These are phyloP conservation scores for Acleris emargana DNA, from an alignment of 2,888 invertebrate genomes.

Conservation along the genomic window DNA sequence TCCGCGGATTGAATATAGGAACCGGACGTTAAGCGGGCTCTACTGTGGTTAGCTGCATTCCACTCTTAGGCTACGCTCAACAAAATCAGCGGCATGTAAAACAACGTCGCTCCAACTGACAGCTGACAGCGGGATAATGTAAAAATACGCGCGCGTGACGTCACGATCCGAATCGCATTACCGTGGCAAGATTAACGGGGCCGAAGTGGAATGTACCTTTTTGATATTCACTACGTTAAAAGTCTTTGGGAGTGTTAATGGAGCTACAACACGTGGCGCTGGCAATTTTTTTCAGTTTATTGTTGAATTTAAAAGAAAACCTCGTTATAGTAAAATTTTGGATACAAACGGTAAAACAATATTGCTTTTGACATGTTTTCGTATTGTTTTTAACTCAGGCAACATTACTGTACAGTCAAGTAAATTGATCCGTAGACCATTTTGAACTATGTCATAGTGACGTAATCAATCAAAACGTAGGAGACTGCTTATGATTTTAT, in stretches of 20 bases:
- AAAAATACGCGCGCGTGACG: constrained; percentile 30
- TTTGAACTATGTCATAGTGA: too few relatives aligned
- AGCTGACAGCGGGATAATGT: constrained; percentile 32
- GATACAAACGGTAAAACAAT: background rate
- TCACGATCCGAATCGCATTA: constrained; percentile 32
- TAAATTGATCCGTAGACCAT: too few relatives aligned
- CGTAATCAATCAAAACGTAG: too few relatives aligned
- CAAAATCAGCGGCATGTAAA: constrained; percentile 10
- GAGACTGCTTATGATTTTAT: too few relatives aligned
- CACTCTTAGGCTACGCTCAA: background rate
- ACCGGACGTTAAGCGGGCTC: too few relatives aligned
- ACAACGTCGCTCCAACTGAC: constrained; percentile 26
- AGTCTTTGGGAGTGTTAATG: background rate
- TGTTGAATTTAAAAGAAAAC: too few relatives aligned
- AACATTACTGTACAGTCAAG: too few relatives aligned
- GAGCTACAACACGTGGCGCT: background rate
- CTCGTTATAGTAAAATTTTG: too few relatives aligned
- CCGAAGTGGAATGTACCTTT: constrained; percentile 1
- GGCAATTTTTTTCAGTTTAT: background rate
- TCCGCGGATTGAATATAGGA: too few relatives aligned
- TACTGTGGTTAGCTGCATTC: background rate
- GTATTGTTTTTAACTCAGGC: too few relatives aligned
- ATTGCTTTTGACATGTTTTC: too few relatives aligned
- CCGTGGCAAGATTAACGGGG: constrained; percentile 16
- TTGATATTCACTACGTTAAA: constrained; percentile 1